Percentiles rank a stretch among this genome's conserved stretches.
Conservation (phyloP, 2,888 invertebrate species). For the Pristionchus fissidentatus region DNA sequence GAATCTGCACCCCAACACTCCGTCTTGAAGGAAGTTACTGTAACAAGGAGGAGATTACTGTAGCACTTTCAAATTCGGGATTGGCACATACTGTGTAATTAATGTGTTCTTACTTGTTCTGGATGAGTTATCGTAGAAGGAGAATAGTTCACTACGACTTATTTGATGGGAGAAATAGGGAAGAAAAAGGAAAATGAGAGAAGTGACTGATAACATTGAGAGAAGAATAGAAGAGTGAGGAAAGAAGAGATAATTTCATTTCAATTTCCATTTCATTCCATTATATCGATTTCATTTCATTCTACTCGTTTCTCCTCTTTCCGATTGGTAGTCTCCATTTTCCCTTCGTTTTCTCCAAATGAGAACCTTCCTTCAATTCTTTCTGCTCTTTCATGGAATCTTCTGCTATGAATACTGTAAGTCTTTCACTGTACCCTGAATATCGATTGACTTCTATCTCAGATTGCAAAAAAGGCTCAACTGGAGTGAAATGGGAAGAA, state of each 20-base stretch:
- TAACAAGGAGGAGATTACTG: background rate
- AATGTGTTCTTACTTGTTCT: background rate
- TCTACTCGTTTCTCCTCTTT: background rate
- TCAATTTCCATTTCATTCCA: background rate
- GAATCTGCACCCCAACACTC: background rate
- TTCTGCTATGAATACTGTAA: background rate
- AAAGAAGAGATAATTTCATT: too few relatives aligned
- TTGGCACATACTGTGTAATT: too few relatives aligned
- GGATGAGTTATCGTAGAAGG: background rate
- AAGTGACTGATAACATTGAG: background rate
- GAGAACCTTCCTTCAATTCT: background rate
- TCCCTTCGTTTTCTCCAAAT: background rate
- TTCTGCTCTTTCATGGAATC: background rate
- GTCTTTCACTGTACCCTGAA: background rate
- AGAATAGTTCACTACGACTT: background rate
- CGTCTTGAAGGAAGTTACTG: background rate
- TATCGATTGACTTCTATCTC: background rate
- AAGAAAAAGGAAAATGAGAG: background rate
- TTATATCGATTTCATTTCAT: background rate
- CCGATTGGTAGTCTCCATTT: background rate
- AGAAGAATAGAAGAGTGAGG: background rate
- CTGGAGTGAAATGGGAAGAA: background rate
- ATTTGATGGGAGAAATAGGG: background rate
- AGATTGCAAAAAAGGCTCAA: background rate
- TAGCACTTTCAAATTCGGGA: too few relatives aligned